Percentiles rank a stretch among this genome's conserved stretches.
Evolutionary conservation across 2,888 invertebrate genomes (phyloP).

Genomic region (Notodonta ziczac): DNA sequence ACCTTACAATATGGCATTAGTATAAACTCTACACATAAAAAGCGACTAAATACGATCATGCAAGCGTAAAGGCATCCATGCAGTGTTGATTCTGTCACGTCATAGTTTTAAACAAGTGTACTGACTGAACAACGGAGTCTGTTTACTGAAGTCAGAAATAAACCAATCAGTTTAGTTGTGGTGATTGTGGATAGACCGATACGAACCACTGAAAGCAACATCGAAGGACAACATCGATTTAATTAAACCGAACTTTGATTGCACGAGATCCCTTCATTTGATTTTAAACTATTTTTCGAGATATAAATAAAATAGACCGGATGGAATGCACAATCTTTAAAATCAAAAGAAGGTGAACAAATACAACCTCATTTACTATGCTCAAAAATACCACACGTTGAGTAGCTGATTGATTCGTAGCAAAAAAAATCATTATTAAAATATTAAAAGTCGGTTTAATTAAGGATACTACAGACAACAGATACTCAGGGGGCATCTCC

Average conservation of each 20-base stretch:
- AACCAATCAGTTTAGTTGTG: constrained; percentile 69
- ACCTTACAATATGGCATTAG: constrained; percentile 41
- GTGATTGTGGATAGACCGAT: constrained; percentile 77
- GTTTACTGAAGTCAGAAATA: constrained; percentile 62
- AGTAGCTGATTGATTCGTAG: not conserved
- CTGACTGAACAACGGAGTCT: constrained; percentile 61
- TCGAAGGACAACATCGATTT: constrained; percentile 81
- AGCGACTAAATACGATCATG: constrained; percentile 74
- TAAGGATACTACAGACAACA: constrained; percentile 75
- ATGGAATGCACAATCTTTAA: not conserved
- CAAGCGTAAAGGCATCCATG: constrained; percentile 76
- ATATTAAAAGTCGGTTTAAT: constrained; percentile 59
- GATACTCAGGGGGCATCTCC: constrained; percentile 71
- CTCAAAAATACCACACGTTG: not conserved
- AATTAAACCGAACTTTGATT: constrained; percentile 64
- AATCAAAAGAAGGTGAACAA: not conserved
- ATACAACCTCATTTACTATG: not conserved
- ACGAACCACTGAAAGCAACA: constrained; percentile 83
- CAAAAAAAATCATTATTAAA: constrained; percentile 15
- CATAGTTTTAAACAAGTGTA: constrained; percentile 53
- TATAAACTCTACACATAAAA: constrained; percentile 79
- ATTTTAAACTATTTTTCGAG: not conserved
- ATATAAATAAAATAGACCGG: not conserved
- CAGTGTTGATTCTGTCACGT: constrained; percentile 72
- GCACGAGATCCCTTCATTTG: not conserved